Percentiles rank a stretch among this genome's conserved stretches.
Evolutionary conservation across 2,113 vertebrate genomes (phyloP).

Genomic region (Columbina picui): DNA sequence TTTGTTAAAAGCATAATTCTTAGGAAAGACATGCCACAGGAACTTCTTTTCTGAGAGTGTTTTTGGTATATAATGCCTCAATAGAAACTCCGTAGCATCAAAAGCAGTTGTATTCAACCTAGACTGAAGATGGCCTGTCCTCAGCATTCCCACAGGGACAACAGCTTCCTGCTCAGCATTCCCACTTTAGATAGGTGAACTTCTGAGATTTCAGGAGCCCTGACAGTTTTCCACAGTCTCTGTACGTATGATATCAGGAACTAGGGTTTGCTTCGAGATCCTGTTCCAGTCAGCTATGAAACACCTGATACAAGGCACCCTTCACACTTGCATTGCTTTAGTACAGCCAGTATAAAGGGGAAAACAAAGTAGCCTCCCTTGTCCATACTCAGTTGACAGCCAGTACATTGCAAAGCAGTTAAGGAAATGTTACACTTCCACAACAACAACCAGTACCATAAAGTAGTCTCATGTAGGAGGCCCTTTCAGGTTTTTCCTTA

Average conservation of each 20-base stretch:
- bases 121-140: not conserved
- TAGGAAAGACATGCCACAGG: not conserved
- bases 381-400: not conserved
- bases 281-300: not conserved
- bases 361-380: not conserved
- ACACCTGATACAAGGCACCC: not conserved
- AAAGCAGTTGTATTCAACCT: not conserved
- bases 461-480: not conserved
- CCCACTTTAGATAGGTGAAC: not conserved
- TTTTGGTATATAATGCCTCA: not conserved
- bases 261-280: not conserved
- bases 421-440: not conserved
- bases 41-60: not conserved
- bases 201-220: not conserved
- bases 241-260: accelerated
- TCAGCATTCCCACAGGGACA: not conserved
- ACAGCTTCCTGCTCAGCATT: not conserved
- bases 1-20: not conserved
- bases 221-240: not conserved
- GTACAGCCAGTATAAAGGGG: not conserved
- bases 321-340: not conserved
- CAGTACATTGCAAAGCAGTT: not conserved
- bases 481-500: not conserved
- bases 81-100: not conserved
- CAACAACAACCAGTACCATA: not conserved